Conservation (phyloP, 2,797 vertebrate genomes). For the Tauraco hartlaubi region DNA sequence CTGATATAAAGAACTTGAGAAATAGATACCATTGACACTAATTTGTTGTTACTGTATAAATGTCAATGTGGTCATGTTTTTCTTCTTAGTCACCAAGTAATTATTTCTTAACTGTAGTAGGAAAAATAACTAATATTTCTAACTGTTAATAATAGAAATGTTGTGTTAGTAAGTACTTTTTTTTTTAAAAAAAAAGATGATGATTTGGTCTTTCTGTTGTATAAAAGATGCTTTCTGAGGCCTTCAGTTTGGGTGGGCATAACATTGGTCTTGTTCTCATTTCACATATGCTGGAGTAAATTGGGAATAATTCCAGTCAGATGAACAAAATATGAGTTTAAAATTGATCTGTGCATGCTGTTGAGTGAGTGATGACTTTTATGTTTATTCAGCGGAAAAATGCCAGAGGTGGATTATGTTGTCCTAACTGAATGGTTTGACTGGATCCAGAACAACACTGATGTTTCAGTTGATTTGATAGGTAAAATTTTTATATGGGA, state of each 20-base stretch:
- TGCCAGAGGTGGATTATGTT: slow-evolving; percentile 93
- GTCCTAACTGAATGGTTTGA: slow-evolving; percentile 95
- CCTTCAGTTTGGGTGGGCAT: not conserved
- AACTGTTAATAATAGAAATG: not conserved
- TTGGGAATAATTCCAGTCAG: not conserved
- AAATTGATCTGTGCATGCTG: not conserved
- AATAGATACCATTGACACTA: not conserved
- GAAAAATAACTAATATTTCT: not conserved
- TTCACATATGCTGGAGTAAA: not conserved
- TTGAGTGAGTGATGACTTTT: not conserved
- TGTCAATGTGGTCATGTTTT: not conserved
- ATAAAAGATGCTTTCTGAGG: not conserved
- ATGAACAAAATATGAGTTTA: not conserved
- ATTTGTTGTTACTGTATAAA: not conserved
- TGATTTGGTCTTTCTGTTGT: not conserved
- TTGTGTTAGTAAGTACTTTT: not conserved
- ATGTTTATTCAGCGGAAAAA: slow-evolving; percentile 86
- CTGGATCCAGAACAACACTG: slow-evolving; percentile 89
- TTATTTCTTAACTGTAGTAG: not conserved
- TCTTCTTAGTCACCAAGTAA: not conserved
- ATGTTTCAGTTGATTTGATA: slow-evolving; percentile 90
- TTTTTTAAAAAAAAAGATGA: not conserved
- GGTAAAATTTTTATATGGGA: slow-evolving; percentile 77
- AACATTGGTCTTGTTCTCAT: not conserved
- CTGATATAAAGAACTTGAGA: not conserved